Percentiles rank a stretch among this genome's conserved stretches.
Conservation (phyloP, 53 echinoderm and acorn worm genomes). For the Astropecten irregularis region DNA sequence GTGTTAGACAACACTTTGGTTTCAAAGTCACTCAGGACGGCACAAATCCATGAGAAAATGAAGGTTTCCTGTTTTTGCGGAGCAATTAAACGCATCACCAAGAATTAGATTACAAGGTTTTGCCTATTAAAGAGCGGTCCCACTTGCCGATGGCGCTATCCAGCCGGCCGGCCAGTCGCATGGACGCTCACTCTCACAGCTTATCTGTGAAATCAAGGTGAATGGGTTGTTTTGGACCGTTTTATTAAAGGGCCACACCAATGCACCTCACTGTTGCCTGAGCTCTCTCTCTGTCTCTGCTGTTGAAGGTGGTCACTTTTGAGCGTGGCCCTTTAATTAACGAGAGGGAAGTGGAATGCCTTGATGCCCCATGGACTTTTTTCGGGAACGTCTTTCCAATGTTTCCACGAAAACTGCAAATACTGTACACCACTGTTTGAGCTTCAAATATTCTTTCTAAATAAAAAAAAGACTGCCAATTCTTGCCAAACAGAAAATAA, state of each 20-base stretch:
- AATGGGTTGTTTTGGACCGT: slow-evolving; percentile 4
- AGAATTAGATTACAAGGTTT: slow-evolving; percentile 6
- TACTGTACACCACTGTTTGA: too few relatives aligned
- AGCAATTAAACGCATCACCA: not conserved
- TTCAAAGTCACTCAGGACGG: too few relatives aligned
- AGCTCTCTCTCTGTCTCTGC: not conserved
- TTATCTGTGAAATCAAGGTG: slow-evolving; percentile 27
- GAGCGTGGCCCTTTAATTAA: slow-evolving; percentile 27
- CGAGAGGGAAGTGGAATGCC: not conserved
- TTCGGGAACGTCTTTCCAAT: too few relatives aligned
- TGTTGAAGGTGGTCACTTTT: not conserved
- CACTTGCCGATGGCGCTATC: not conserved
- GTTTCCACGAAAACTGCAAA: too few relatives aligned
- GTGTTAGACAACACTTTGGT: too few relatives aligned
- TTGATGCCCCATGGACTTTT: too few relatives aligned
- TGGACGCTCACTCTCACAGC: not conserved
- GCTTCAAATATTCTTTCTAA: too few relatives aligned
- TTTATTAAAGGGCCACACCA: slow-evolving; percentile 24
- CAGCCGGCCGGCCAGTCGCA: slow-evolving; percentile 12
- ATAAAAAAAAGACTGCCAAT: too few relatives aligned
- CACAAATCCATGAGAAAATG: too few relatives aligned
- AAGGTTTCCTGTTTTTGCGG: slow-evolving; percentile 3
- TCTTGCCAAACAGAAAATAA: too few relatives aligned
- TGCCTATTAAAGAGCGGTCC: not conserved
- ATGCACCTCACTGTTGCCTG: not conserved